Conservation (phyloP, 2,888 invertebrate species). For the Drosophila niveifrons region DNA sequence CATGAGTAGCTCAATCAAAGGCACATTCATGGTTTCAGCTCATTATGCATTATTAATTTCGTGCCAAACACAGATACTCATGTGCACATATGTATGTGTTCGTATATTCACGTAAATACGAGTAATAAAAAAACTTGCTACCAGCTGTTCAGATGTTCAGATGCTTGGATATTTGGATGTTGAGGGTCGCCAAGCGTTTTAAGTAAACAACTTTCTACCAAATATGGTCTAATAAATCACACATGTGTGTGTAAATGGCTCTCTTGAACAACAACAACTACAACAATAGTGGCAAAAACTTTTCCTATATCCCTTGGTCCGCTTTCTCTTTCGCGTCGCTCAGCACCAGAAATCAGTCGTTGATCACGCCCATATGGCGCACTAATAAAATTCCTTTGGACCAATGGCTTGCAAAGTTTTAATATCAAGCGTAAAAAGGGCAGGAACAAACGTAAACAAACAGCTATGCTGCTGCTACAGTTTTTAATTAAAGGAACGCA, state of each 20-base stretch:
- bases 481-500: slow-evolving; percentile 72
- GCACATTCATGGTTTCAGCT: slow-evolving; percentile 49
- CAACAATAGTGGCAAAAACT: slow-evolving; percentile 46
- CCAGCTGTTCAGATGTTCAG: slow-evolving; percentile 52
- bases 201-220: slow-evolving; percentile 58
- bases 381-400: slow-evolving; percentile 71
- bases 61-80: slow-evolving; percentile 27
- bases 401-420: slow-evolving; percentile 49
- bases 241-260: slow-evolving; percentile 45
- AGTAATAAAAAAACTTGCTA: slow-evolving; percentile 33
- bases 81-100: neutral
- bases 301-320: slow-evolving; percentile 47
- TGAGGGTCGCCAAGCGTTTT: slow-evolving; percentile 40
- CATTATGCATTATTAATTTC: slow-evolving; percentile 67
- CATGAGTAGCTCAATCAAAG: slow-evolving; percentile 47
- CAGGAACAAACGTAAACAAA: slow-evolving; percentile 47
- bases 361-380: slow-evolving; percentile 61
- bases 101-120: slow-evolving; percentile 25
- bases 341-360: slow-evolving; percentile 28
- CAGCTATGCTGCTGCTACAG: slow-evolving; percentile 35
- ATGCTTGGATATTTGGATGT: slow-evolving; percentile 51
- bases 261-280: slow-evolving; percentile 31
- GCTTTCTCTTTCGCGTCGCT: neutral
- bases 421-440: slow-evolving; percentile 53
- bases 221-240: slow-evolving; percentile 68